Percentiles rank a stretch among this genome's conserved stretches.
phyloP scores from a whole-genome alignment of 2,888 invertebrate genomes.

The Limulus polyphemus region DNA sequence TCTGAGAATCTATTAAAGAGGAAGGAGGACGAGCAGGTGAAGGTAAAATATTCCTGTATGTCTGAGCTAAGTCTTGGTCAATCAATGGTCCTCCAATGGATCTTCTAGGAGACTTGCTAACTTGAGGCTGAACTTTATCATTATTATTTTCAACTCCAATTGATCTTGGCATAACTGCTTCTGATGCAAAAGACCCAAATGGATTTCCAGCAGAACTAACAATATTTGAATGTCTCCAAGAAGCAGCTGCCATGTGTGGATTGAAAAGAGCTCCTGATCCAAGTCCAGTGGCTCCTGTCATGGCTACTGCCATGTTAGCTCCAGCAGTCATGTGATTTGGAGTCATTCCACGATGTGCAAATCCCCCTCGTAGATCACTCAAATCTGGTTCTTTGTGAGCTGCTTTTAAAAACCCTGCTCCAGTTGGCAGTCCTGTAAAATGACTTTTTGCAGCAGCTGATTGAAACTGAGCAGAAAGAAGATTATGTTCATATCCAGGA shows the following conservation, averaged over 20 bases:
- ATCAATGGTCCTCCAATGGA: constrained; percentile 10
- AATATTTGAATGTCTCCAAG: constrained; percentile 27
- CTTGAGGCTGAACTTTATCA: constrained; percentile 14
- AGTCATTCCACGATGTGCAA: constrained; percentile 19
- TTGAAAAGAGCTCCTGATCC: constrained; percentile 22
- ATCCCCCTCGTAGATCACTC: constrained; percentile 25
- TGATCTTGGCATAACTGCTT: constrained; percentile 25
- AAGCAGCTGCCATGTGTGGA: constrained; percentile 16
- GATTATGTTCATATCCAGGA: constrained; percentile 17
- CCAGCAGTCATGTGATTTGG: constrained; percentile 15
- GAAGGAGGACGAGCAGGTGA: constrained; percentile 20
- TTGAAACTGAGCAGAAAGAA: constrained; percentile 18
- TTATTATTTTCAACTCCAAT: constrained; percentile 18
- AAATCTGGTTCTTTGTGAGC: constrained; percentile 16
- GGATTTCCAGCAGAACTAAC: constrained; percentile 24
- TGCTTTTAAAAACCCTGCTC: constrained; percentile 8
- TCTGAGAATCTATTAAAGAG: too few relatives aligned
- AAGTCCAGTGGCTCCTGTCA: constrained; percentile 9
- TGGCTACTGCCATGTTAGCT: constrained; percentile 14
- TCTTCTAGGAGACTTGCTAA: constrained; percentile 14
- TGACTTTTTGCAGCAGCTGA: constrained; percentile 15
- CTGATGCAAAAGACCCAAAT: constrained; percentile 27
- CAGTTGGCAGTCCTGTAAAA: constrained; percentile 17
- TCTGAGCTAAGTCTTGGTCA: constrained; percentile 18
- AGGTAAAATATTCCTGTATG: constrained; percentile 17